These are phyloP conservation scores for Abrostola triplasia DNA, from an alignment of 2,888 invertebrate genomes.

Conservation along the genomic window DNA sequence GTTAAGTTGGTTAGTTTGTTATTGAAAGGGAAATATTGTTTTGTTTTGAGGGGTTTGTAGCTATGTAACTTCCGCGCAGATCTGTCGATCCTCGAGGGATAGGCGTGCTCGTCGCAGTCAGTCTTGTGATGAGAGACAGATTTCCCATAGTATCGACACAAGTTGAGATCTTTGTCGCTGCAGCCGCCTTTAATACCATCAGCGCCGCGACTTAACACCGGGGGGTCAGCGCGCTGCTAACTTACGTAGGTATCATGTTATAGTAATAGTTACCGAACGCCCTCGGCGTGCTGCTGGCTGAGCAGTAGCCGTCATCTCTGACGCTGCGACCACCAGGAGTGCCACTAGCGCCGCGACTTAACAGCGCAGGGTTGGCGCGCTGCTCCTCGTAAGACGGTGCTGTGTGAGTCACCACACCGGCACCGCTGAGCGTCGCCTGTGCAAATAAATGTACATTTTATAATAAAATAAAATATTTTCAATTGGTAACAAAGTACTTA, in stretches of 20 bases:
- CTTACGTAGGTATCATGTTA: background rate
- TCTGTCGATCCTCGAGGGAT: too few relatives aligned
- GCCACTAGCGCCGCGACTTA: conserved; percentile 74
- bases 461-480: conserved; percentile 3
- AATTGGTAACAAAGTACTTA: too few relatives aligned
- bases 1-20: conserved; percentile 17
- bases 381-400: conserved; percentile 85
- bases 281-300: conserved; percentile 90
- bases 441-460: conserved; percentile 9
- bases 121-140: too few relatives aligned
- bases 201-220: background rate
- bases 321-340: conserved; percentile 83
- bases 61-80: too few relatives aligned
- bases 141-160: too few relatives aligned
- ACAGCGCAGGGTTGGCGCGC: conserved; percentile 80
- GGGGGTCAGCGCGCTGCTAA: background rate
- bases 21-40: conserved; percentile 23
- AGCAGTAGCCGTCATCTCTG: conserved; percentile 90
- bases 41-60: too few relatives aligned
- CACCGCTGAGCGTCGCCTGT: conserved; percentile 75
- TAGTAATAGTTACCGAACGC: conserved; percentile 83
- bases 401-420: conserved; percentile 78
- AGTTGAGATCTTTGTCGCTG: conserved; percentile 5
- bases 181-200: background rate
- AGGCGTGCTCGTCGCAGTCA: too few relatives aligned